Evolutionary conservation across 2,797 vertebrate genomes (phyloP), one percentile per base, ranked within the genome.

Genomic region (Eremophila alpestris): DNA sequence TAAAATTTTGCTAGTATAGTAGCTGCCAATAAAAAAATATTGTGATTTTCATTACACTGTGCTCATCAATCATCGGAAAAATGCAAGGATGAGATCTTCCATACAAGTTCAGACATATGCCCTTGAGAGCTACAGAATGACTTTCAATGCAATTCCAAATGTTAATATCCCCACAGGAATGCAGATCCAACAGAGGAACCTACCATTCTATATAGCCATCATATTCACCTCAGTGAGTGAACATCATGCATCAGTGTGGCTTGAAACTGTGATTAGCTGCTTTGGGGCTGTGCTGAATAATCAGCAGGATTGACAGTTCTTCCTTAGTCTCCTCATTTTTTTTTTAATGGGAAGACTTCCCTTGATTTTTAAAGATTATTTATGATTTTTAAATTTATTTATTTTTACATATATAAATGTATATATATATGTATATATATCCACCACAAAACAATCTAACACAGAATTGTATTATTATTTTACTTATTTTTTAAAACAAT

Each of bases 41-140:
- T 96, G 83, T 94, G 94, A 96, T 97, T 97, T 94, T 96, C 94
- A 95, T 96, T 96, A 91, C 59, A 62, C n/a, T 3, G 13, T 89
- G 63, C 70, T 95, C 93, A 94, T 96, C 94, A 80, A 89, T 93
- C 94, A 94, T 0, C 79, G 80, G 77, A 58, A 89, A 94, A 95
- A 95, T 64, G 74, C 65, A 95, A 95, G 74, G 34, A 94, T 96
- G 93, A 96, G 82, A 92, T 94, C 94, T 94, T 95, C 92, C 68
- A 76, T 83, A 74, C 76, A 92, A 87, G 93, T 96, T 97, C 86
- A 96, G 93, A 89, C 76, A 73, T 52, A 89, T 95, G 94, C 82
- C 96, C 95, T 97, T 97, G 96, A 96, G 81, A 96, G 46, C 70
- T 95, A 87, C 88, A 91, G 90, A 96, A 95, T 87, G 82, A 87